These are phyloP conservation scores for Agrotis puta DNA, from an alignment of 2,888 invertebrate species.

Conservation along the genomic window DNA sequence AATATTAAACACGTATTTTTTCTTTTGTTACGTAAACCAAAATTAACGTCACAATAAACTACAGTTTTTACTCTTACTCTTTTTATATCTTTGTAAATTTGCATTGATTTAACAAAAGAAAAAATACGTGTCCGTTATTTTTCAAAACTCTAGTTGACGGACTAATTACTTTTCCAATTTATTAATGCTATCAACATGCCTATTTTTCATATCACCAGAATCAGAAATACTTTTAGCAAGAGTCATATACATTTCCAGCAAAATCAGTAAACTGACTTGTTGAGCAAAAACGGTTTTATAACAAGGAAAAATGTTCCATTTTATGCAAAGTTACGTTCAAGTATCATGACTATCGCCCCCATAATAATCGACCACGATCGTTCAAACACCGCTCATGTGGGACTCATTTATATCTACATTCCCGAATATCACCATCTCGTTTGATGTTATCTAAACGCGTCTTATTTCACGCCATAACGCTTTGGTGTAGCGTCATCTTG, in stretches of 20 bases:
- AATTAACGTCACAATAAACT: no score
- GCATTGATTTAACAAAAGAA: no score
- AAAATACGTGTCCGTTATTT: no score
- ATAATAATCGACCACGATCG: not conserved
- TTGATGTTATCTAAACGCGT: constrained; percentile 50
- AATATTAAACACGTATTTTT: no score
- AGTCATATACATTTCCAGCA: not conserved
- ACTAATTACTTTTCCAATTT: no score
- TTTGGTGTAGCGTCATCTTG: constrained; percentile 66
- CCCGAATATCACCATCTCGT: constrained; percentile 20
- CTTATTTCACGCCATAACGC: constrained; percentile 63
- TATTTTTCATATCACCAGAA: not conserved
- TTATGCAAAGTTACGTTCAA: not conserved
- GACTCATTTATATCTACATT: constrained; percentile 7
- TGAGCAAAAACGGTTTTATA: not conserved
- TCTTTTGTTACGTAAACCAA: no score
- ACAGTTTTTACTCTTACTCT: no score
- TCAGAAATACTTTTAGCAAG: not conserved
- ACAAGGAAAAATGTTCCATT: not conserved
- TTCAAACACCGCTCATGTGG: not conserved
- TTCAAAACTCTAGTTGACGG: no score
- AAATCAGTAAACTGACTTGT: not conserved
- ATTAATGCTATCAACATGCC: no score
- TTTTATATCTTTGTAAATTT: no score
- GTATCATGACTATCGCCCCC: no score